Evolutionary conservation across 2,113 vertebrate genomes (phyloP).

Genomic region (Tupaia chinensis): DNA sequence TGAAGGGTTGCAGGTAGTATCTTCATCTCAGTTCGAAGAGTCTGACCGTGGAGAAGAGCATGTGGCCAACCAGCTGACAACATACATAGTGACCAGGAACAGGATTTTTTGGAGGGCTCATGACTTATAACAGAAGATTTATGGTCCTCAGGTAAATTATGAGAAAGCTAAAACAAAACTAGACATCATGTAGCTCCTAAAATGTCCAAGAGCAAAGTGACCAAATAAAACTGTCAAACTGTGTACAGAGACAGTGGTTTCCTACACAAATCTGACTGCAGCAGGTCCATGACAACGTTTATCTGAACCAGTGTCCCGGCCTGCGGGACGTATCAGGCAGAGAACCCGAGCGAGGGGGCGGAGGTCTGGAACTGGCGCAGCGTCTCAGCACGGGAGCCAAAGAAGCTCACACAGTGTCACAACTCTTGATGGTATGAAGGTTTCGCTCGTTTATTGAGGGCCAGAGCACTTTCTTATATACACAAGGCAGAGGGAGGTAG

Average conservation of each 20-base stretch:
- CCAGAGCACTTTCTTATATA: too few relatives aligned
- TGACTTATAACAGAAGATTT: background rate
- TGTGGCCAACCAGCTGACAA: background rate
- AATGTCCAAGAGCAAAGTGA: conserved; percentile 25
- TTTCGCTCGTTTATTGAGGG: too few relatives aligned
- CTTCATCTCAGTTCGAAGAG: background rate
- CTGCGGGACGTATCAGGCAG: too few relatives aligned
- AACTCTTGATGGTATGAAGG: too few relatives aligned
- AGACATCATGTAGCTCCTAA: background rate
- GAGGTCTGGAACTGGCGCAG: too few relatives aligned
- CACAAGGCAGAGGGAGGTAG: too few relatives aligned
- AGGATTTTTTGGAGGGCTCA: background rate
- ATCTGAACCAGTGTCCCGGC: background rate
- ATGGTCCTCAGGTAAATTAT: background rate
- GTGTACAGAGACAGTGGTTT: background rate
- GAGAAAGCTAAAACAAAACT: conserved; percentile 5
- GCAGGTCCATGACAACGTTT: background rate
- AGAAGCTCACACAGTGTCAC: too few relatives aligned
- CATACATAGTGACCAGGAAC: background rate
- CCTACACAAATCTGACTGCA: background rate
- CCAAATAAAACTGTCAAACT: conserved; percentile 47
- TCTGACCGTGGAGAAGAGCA: background rate
- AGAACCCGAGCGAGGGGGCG: too few relatives aligned
- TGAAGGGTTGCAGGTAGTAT: background rate
- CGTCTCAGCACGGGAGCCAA: too few relatives aligned